phyloP scores from a whole-genome alignment of 1,140 invertebrate genomes.

The Zelostemma sp. region DNA sequence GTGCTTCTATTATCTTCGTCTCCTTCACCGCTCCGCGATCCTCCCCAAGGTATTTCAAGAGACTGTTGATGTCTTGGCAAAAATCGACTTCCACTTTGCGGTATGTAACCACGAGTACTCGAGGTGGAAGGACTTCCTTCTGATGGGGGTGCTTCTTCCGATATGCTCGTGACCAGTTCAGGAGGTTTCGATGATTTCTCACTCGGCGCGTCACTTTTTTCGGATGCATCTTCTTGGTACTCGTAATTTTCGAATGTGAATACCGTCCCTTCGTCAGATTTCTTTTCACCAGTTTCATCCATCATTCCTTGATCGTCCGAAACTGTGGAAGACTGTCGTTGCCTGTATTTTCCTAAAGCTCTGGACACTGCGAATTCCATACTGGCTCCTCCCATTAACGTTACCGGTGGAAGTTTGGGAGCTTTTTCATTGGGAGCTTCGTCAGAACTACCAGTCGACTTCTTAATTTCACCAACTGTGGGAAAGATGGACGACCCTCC shows the following conservation, averaged over 20 bases:
- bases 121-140: constrained; percentile 77
- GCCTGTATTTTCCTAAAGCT: constrained; percentile 84
- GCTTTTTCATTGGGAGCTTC: constrained; percentile 70
- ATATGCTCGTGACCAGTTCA: constrained; percentile 65
- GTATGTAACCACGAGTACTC: constrained; percentile 71
- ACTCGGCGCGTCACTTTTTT: constrained; percentile 60
- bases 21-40: constrained; percentile 74
- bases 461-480: constrained; percentile 80
- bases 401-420: constrained; percentile 72
- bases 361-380: constrained; percentile 88
- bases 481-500: constrained; percentile 78
- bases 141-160: constrained; percentile 66
- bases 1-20: constrained; percentile 89
- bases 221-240: constrained; percentile 57
- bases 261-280: constrained; percentile 48
- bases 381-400: constrained; percentile 73
- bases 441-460: constrained; percentile 67
- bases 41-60: constrained; percentile 80
- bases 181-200: constrained; percentile 60
- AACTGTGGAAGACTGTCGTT: constrained; percentile 79
- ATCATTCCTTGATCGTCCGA: constrained; percentile 75
- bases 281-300: constrained; percentile 70
- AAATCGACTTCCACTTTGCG: constrained; percentile 69
- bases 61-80: constrained; percentile 81
- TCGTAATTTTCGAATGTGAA: constrained; percentile 57